Conservation (phyloP, 2,888 invertebrate species). For the Aporophyla nigra region DNA sequence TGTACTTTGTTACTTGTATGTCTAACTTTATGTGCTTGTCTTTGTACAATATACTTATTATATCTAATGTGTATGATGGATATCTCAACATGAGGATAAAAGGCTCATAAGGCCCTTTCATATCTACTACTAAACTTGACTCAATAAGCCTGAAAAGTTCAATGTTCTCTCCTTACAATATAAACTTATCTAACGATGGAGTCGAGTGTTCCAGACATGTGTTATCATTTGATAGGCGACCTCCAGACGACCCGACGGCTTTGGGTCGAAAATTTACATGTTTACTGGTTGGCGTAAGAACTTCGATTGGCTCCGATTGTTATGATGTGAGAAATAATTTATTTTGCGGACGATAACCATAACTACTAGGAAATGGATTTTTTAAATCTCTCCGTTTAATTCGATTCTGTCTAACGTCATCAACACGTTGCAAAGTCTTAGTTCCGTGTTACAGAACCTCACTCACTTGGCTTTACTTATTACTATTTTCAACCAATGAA, state of each 20-base stretch:
- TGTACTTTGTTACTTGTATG: no score
- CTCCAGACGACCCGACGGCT: conserved; percentile 28
- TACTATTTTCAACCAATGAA: no score
- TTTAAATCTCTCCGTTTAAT: background rate
- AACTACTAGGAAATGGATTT: background rate
- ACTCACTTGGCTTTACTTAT: no score
- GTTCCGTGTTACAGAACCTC: no score
- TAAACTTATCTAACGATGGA: conserved; percentile 27
- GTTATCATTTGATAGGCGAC: conserved; percentile 46
- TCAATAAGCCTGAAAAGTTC: conserved; percentile 17
- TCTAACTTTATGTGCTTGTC: no score
- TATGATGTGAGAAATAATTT: conserved; percentile 17
- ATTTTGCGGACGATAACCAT: background rate
- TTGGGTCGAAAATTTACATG: conserved; percentile 45
- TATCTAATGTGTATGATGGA: no score
- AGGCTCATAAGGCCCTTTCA: background rate
- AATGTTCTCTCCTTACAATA: conserved; percentile 13
- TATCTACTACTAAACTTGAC: conserved; percentile 8
- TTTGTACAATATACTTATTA: no score
- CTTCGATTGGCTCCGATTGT: conserved; percentile 9
- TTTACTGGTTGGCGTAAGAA: conserved; percentile 22
- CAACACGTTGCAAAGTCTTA: background rate
- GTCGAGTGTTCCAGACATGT: conserved; percentile 41
- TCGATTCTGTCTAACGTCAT: background rate
- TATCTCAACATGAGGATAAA: no score